Percentiles rank a stretch among this genome's conserved stretches.
Conservation (phyloP, 2,797 vertebrate species). For the Odontamblyopus rebecca region DNA sequence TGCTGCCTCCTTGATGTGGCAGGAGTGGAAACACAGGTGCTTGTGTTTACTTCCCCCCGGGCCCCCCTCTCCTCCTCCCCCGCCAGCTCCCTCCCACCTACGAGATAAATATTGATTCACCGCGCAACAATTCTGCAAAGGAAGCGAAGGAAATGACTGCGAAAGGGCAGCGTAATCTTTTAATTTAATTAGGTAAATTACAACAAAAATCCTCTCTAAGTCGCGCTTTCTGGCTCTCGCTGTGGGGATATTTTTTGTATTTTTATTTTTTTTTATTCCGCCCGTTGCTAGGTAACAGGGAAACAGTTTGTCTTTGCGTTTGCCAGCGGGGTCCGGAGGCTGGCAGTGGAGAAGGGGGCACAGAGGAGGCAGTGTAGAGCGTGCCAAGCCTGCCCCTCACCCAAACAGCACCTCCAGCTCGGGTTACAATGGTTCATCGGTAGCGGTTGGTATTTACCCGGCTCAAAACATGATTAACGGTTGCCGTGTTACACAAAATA, state of each 20-base stretch:
- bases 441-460: background rate
- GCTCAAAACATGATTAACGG: background rate
- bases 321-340: constrained; percentile 59
- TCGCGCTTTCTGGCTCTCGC: constrained; percentile 1
- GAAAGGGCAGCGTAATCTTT: constrained; percentile 63
- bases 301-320: constrained; percentile 58
- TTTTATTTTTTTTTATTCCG: constrained; percentile 50
- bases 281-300: constrained; percentile 73
- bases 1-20: constrained; percentile 43
- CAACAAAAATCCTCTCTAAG: constrained; percentile 47
- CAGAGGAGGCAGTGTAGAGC: constrained; percentile 63
- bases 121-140: constrained; percentile 30
- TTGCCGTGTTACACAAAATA: background rate
- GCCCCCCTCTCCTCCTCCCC: constrained; percentile 33
- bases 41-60: constrained; percentile 63
- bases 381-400: constrained; percentile 56
- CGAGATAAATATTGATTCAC: constrained; percentile 64
- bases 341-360: constrained; percentile 57
- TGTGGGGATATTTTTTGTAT: constrained; percentile 21
- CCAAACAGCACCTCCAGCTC: background rate
- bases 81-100: constrained; percentile 33
- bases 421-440: constrained; percentile 8
- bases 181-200: constrained; percentile 74
- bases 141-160: constrained; percentile 43
- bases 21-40: constrained; percentile 61